Evolutionary conservation across 1,140 invertebrate genomes (phyloP), one percentile per base, ranked within the genome.

Genomic region (Samia ricini): DNA sequence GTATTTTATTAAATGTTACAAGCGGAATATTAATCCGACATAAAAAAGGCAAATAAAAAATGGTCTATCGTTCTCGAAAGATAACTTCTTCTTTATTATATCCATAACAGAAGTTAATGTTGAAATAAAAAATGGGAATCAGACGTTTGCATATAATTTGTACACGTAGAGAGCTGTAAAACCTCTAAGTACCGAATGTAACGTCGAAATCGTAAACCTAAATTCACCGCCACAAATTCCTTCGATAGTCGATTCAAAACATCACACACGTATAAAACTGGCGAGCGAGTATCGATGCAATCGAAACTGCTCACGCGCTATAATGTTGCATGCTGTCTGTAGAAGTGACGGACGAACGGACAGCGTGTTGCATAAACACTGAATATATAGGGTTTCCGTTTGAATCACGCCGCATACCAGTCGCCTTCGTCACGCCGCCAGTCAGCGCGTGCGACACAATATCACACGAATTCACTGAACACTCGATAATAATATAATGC

Each of bases 341-440:
- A 78, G 72, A 72, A 76, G 72, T 85, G 82, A 79, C 71, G 74
- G 76, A 81, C 76, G 72, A 72, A 71, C 71, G 68, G 69, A 69
- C 64, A 73, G 66, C 73, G 78, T 70, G 78, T 84, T 83, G 80
- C 79, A 87, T 83, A 87, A 88, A 85, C 83, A 85, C 64, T 78
- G 76, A 78, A 89, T 86, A 80, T 85, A 81, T 85, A 87, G 75
- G 85, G 84, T 85, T 85, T 88, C 81, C 78, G 76, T 77, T 77
- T 89, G 87, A 88, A 86, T 89, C 87, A 89, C 83, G 76, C 72
- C 62, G 81, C 85, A 88, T 87, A 79, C 87, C 87, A 82, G 74
- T 65, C 73, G 76, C 57, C 79, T 89, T 85, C 78, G 85, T 89
- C 87, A 88, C 81, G 79, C 62, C 72, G 71, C 58, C 69, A 56